phyloP scores from a whole-genome alignment of 2,113 vertebrate genomes.

The Notothenia rossii region DNA sequence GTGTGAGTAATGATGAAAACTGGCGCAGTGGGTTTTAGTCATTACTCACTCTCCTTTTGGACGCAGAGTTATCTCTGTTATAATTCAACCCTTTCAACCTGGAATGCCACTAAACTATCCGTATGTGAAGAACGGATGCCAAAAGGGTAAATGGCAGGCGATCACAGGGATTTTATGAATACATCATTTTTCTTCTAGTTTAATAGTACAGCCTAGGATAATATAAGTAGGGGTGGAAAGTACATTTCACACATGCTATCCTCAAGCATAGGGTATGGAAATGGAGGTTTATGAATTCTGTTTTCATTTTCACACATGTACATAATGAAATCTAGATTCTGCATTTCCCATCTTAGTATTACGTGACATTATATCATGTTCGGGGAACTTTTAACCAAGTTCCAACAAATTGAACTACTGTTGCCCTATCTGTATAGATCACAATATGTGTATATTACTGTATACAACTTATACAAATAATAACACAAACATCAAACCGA shows the following conservation, averaged over 20 bases:
- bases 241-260: not conserved
- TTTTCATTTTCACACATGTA: no score
- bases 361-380: no score
- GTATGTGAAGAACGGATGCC: slow-evolving; percentile 28
- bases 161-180: slow-evolving; percentile 41
- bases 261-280: not conserved
- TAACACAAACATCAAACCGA: no score
- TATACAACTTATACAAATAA: no score
- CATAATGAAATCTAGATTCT: no score
- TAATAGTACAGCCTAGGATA: not conserved
- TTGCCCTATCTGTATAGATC: no score
- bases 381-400: no score
- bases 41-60: slow-evolving; percentile 26
- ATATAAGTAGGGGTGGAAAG: not conserved
- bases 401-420: no score
- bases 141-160: slow-evolving; percentile 29
- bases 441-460: no score
- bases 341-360: no score
- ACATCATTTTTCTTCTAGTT: slow-evolving; percentile 20
- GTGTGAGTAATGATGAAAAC: no score
- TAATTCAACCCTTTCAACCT: slow-evolving; percentile 51
- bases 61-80: slow-evolving; percentile 33
- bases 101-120: slow-evolving; percentile 25
- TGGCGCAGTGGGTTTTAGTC: not conserved
- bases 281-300: no score